Evolutionary conservation across 1,140 invertebrate genomes (phyloP), one percentile per base, ranked within the genome.

Genomic region (Papilio glaucus): DNA sequence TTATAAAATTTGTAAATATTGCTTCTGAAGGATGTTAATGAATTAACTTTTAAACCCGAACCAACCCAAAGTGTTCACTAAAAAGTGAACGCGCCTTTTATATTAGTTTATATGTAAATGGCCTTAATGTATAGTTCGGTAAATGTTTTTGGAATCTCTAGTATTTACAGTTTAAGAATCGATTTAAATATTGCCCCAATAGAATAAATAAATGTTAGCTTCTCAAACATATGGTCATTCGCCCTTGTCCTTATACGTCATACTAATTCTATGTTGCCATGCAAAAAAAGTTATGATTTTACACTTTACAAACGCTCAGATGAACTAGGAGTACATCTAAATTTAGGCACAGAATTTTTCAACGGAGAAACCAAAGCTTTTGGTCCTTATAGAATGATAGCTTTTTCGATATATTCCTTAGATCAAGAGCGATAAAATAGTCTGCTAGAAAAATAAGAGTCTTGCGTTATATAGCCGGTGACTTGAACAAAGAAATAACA

Each of bases 131-230:
- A 45, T 68, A 68, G 63, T n/a, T n/a, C 7, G 41, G 12, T 41
- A 68, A 42, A 42, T 26, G 39, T 68, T 65, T 57, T 57, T 57
- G 49, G 49, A 2, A 57, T 57, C 21, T 26, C 21, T 26, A 57
- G 21, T 57, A 24, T 24, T 39, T 65, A 65, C 33, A 65, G 21
- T 21, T 39, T 68, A 68, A 68, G 38, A 42, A 45, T 26, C 38
- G 39, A 45, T 42, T 67, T 68, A 15, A 42, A 68, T 42, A 68
- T 29, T 68, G 63, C 63, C 63, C 63, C 63, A 68, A 68, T 68
- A 68, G 63, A 45, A 45, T 42, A 67, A 41, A 67, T 61, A 26
- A 15, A 61, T 33, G 13, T 61, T 24, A 26, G 24, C 60, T 61
- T 61, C 12, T 61, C 33, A 26, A 57, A 49, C 45, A 49, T 24